These are phyloP conservation scores for Ochlodes sylvanus DNA, from an alignment of 2,888 invertebrate species.

Conservation along the genomic window DNA sequence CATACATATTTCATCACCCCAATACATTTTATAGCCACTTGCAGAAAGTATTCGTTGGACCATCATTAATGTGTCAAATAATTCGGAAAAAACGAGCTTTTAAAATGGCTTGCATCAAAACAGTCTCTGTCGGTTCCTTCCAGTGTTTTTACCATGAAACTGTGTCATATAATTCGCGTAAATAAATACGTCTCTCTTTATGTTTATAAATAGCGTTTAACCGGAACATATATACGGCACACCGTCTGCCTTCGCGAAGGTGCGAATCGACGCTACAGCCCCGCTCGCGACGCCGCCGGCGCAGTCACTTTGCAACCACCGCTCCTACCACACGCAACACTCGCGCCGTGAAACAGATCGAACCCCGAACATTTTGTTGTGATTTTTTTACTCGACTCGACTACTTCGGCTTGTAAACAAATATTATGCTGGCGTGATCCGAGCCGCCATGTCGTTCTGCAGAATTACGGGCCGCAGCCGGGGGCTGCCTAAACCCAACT, in stretches of 20 bases:
- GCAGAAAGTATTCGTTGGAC: neutral
- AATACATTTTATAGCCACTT: too few relatives aligned
- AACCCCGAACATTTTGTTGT: constrained; percentile 46
- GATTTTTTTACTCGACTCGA: constrained; percentile 45
- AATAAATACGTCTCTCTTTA: constrained; percentile 76
- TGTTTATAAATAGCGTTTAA: constrained; percentile 81
- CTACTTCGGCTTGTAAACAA: constrained; percentile 63
- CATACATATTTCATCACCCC: too few relatives aligned
- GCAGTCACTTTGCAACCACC: constrained; percentile 70
- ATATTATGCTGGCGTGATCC: constrained; percentile 72
- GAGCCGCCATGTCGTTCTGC: constrained; percentile 88
- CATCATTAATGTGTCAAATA: neutral
- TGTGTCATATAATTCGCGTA: constrained; percentile 76
- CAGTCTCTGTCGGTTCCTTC: constrained; percentile 43
- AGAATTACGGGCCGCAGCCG: constrained; percentile 92
- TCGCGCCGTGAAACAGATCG: constrained; percentile 57
- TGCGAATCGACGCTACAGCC: constrained; percentile 67
- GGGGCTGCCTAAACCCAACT: constrained; percentile 92
- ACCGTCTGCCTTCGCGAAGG: constrained; percentile 77
- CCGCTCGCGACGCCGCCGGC: constrained; percentile 52
- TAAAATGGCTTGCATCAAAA: constrained; percentile 20
- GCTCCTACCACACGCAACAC: constrained; percentile 64
- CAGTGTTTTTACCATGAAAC: constrained; percentile 67
- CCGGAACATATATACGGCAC: constrained; percentile 81
- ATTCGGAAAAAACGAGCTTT: neutral